Base-by-base conservation (phyloP, 1,140 invertebrate genomes). In the Sycophaga agraensis region DNA sequence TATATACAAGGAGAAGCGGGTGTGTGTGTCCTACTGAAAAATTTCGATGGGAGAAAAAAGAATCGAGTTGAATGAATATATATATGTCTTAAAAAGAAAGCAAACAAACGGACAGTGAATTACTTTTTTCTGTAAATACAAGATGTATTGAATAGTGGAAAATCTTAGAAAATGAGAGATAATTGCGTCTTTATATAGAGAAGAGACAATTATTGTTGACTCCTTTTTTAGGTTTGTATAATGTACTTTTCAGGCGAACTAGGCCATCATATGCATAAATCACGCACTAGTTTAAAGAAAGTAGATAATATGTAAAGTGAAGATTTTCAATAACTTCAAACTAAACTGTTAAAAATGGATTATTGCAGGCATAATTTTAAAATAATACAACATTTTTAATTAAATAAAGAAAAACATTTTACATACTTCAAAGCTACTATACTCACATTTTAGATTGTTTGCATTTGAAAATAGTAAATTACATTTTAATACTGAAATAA, bases 261-360 rank as follows among this genome's bases (percentile, higher is more conserved):
- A n/a, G n/a, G n/a, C n/a, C n/a, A n/a, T n/a, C n/a, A n/a, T n/a
- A n/a, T n/a, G n/a, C n/a, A n/a, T n/a, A n/a, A n/a, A n/a, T n/a
- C n/a, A n/a, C n/a, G n/a, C n/a, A n/a, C n/a, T n/a, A n/a, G n/a
- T n/a, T n/a, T n/a, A n/a, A n/a, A n/a, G n/a, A n/a, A n/a, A n/a
- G n/a, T 48, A 53, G 48, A 45, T 35, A 60, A 60, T 60, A 60
- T 60, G 58, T 53, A 60, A 11, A 60, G 58, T 53, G n/a, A n/a
- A n/a, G n/a, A n/a, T n/a, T n/a, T n/a, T n/a, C n/a, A n/a, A n/a
- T n/a, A n/a, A n/a, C n/a, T n/a, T n/a, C n/a, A n/a, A n/a, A n/a
- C n/a, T n/a, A n/a, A n/a, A n/a, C n/a, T n/a, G n/a, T n/a, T n/a
- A n/a, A n/a, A n/a, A n/a, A n/a, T n/a, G n/a, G n/a, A n/a, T n/a